Base-by-base conservation (phyloP, 2,888 invertebrate species). In the Nomada ruficornis region DNA sequence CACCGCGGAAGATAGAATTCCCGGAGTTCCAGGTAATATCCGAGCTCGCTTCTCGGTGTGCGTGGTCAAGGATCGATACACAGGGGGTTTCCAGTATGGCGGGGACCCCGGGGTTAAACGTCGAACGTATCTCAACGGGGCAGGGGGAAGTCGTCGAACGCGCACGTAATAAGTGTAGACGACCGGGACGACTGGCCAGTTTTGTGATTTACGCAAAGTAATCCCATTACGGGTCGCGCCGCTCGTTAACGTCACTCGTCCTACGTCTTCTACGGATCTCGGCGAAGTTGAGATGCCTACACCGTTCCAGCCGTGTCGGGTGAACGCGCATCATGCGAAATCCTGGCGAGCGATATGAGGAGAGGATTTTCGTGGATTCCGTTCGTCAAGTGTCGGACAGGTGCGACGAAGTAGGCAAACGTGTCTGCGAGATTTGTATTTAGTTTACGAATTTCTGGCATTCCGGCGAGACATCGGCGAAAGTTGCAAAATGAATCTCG, bases 131-230 rank as follows among this genome's bases (percentile, higher is more conserved):
- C 88, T 90, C 88, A 88, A 57, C 74, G 62, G 69, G 57, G 72
- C 60, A 62, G 69, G 64, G 80, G 65, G 68, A 75, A 85, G 77
- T 82, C 80, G 71, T 83, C 81, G 83, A 81, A 81, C 86, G 80
- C 71, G 29, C 69, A 67, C 75, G 85, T 88, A 88, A 88, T 88
- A 86, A 82, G 79, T 63, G 82, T 80, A 78, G 59, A 68, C 57
- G 70, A 60, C 77, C 57, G 50, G 68, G 77, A 86, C 65, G 80
- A 76, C 77, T 68, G 79, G 79, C 68, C 87, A 80, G 84, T 79
- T 84, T 85, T 63, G 83, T 89, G 90, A 90, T 90, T 90, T 90
- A 90, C 90, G 90, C 89, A 87, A 90, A 91, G 88, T 91, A 89
- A 90, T 90, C 90, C 85, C 89, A 91, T 89, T 90, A 86, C 89